A percentile compares a stretch with the other conserved stretches of the same genome.
Conservation (phyloP, 2,113 vertebrate species). For the Mastomys natalensis region DNA sequence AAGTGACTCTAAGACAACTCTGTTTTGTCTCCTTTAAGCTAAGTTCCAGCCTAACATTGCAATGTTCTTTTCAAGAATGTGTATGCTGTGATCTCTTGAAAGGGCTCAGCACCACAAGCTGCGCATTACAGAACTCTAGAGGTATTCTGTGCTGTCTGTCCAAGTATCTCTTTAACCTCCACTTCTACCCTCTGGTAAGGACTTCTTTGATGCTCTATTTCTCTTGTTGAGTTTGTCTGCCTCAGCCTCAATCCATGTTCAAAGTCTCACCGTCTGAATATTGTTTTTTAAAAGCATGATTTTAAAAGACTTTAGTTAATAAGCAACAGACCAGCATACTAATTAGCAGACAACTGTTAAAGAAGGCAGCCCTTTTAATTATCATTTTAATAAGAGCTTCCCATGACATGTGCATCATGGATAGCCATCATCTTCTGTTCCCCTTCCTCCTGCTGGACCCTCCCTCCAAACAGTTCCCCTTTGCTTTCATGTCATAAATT, state of each 20-base stretch:
- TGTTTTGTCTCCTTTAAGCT: background rate
- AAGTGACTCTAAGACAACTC: background rate
- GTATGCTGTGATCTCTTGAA: background rate
- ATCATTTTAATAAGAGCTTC: background rate
- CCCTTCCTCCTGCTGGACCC: background rate
- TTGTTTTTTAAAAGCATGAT: background rate
- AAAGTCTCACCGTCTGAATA: constrained; percentile 5
- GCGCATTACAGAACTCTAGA: background rate
- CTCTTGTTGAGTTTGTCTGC: background rate
- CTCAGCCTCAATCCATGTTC: background rate
- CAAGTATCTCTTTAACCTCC: background rate
- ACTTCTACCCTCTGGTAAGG: background rate
- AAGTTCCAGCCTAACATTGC: background rate
- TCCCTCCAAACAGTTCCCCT: background rate
- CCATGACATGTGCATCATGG: background rate
- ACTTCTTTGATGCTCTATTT: background rate
- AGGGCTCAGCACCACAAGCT: background rate
- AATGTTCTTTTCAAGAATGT: background rate
- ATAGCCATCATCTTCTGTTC: background rate
- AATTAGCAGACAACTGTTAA: background rate
- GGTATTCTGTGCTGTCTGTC: background rate
- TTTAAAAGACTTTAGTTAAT: background rate
- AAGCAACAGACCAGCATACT: background rate
- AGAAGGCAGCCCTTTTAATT: background rate
- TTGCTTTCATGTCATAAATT: background rate